Percentiles rank a stretch among this genome's conserved stretches.
Evolutionary conservation across 1,140 invertebrate genomes (phyloP).

Genomic region (Galleria mellonella): DNA sequence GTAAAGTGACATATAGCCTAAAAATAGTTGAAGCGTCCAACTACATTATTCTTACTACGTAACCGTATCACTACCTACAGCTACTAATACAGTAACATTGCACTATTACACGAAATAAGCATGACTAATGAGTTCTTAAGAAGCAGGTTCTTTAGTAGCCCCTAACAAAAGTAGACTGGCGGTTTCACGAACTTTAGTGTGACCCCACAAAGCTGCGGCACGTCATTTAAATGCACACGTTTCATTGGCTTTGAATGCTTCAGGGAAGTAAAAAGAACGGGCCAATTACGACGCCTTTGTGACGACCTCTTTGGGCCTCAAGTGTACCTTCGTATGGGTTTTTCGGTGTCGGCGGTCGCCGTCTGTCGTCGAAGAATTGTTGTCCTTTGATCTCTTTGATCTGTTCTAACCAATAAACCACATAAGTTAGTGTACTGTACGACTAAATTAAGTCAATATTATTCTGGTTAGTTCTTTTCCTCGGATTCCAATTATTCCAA

Average conservation of each 20-base stretch:
- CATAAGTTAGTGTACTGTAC: neutral
- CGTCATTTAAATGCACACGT: conserved; percentile 74
- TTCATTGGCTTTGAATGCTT: conserved; percentile 73
- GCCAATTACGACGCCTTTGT: conserved; percentile 72
- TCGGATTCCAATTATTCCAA: too few relatives aligned
- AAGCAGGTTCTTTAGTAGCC: conserved; percentile 60
- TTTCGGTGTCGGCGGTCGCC: conserved; percentile 20
- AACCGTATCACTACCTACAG: neutral
- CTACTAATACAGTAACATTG: neutral
- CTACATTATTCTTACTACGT: too few relatives aligned
- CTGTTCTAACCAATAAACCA: conserved; percentile 1
- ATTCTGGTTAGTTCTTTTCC: too few relatives aligned
- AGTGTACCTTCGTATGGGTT: conserved; percentile 62
- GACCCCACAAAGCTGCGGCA: conserved; percentile 70
- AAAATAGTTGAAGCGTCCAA: too few relatives aligned
- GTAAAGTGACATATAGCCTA: too few relatives aligned
- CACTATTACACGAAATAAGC: conserved; percentile 55
- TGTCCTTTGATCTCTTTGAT: conserved; percentile 4
- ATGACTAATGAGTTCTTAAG: conserved; percentile 69
- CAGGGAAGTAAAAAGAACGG: conserved; percentile 71
- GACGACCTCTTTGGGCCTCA: conserved; percentile 63
- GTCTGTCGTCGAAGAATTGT: neutral
- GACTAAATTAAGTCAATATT: too few relatives aligned
- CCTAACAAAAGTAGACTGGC: conserved; percentile 61
- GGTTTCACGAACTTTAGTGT: conserved; percentile 69